phyloP scores from a whole-genome alignment of 2,888 invertebrate species.

The Bombylius discolor region DNA sequence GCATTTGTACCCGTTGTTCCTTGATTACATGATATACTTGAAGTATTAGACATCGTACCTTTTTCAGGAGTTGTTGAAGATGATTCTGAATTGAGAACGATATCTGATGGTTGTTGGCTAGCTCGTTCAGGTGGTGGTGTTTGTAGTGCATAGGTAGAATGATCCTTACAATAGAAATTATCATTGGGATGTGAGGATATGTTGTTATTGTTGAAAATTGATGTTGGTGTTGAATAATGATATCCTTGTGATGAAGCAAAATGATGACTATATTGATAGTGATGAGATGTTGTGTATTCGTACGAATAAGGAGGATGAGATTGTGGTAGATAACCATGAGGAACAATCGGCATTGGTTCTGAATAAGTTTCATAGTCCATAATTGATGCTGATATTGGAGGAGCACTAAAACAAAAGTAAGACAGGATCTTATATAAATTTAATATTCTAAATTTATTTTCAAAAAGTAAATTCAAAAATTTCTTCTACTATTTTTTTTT shows the following conservation, averaged over 20 bases:
- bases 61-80: conserved; percentile 7
- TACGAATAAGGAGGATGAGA: conserved; percentile 18
- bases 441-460: too few species aligned
- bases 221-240: conserved; percentile 11
- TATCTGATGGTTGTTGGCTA: background rate
- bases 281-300: conserved; percentile 16
- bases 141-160: background rate
- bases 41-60: background rate
- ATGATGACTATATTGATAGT: conserved; percentile 7
- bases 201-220: conserved; percentile 14
- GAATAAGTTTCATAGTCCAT: conserved; percentile 2
- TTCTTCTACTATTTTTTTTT: too few species aligned
- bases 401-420: background rate
- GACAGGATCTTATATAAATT: too few species aligned
- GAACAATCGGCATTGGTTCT: conserved; percentile 13
- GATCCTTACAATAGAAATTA: conserved; percentile 3
- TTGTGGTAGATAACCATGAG: conserved; percentile 22
- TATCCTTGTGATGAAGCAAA: conserved; percentile 12
- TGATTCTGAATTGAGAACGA: background rate
- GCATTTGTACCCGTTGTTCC: conserved; percentile 26
- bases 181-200: conserved; percentile 4
- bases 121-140: background rate
- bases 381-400: background rate
- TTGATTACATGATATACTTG: conserved; percentile 16
- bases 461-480: too few species aligned